Base-by-base conservation (phyloP, 2,113 vertebrate genomes). In the Pterocles burchelli region DNA sequence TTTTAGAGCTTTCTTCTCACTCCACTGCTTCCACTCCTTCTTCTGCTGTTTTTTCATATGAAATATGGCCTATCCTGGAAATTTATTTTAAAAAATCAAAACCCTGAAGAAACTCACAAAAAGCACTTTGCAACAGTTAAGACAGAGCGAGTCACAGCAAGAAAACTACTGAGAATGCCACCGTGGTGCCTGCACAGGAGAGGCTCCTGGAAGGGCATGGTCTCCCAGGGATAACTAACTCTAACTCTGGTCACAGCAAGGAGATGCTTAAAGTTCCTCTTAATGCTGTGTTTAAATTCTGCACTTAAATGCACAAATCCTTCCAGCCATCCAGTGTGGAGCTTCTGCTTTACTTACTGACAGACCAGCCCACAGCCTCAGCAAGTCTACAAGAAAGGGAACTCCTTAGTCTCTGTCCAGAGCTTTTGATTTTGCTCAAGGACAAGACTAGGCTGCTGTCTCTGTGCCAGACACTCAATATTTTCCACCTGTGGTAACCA, bases 1-100 rank as follows among this genome's bases (percentile, higher is more conserved):
- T 66, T 94, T 89, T 68, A 94, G 70, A 92, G 34, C 66, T 89
- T 91, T 95, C 74, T 89, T 68, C 70, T 90, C 33, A 34, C 52
- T 63, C 41, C 34, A 85, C 66, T 89, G 36, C 20, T 88, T 46
- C 3, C 54, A 58, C 43, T 85, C 71, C 57, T 92, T 31, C 36
- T 75, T 92, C 82, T 81, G 51, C 55, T 29, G n/a, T 63, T 92
- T 87, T 89, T 85, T 58, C 7, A 0, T 33, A 54, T 68, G 51
- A 95, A 93, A 92, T 80, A 85, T 24, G 26, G 81, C 8, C 54
- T 76, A 46, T 18, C 55, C 41, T 91, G 79, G 54, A 76, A 90
- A 79, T 61, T 25, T 54, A 75, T 85, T 85, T 57, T 26, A 59
- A 52, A 1, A 82, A 77, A 55, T 31, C 29, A 38, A 52, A 63